These are phyloP conservation scores for Mungos mungo DNA, from an alignment of 2,113 vertebrate genomes.

Conservation along the genomic window DNA sequence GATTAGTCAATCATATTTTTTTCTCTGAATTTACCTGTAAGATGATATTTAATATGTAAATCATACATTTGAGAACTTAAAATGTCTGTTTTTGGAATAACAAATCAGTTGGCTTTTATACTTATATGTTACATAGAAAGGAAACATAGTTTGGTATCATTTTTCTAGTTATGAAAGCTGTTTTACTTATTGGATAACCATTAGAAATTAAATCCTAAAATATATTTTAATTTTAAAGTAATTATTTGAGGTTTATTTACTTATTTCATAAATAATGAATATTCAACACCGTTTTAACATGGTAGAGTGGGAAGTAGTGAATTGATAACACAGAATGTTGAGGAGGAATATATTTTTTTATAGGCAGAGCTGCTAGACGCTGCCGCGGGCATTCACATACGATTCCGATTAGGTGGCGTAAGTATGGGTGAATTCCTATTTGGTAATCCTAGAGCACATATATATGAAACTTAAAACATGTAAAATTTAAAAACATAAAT, in stretches of 20 bases:
- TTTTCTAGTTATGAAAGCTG: background rate
- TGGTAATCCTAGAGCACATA: conserved; percentile 23
- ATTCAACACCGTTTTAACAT: background rate
- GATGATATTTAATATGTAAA: background rate
- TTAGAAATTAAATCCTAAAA: conserved; percentile 48
- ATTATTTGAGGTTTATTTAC: background rate
- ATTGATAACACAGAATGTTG: background rate
- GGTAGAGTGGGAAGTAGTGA: conserved; percentile 2
- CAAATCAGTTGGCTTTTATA: conserved; percentile 28
- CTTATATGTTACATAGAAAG: conserved; percentile 5
- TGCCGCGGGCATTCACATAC: conserved; percentile 84
- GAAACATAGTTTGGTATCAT: background rate
- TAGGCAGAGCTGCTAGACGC: conserved; percentile 86
- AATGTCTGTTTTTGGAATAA: conserved; percentile 5
- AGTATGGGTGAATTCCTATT: conserved; percentile 64
- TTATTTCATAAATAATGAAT: conserved; percentile 14
- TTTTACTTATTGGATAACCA: background rate
- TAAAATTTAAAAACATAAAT: background rate
- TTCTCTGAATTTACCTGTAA: conserved; percentile 24
- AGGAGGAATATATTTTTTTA: conserved; percentile 56
- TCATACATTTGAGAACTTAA: background rate
- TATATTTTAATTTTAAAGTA: conserved; percentile 40
- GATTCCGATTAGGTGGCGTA: conserved; percentile 87
- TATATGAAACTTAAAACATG: background rate
- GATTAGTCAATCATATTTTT: background rate